Percentiles rank a stretch among this genome's conserved stretches.
phyloP scores from a whole-genome alignment of 1,140 invertebrate species.

The Trichonephila inaurata region DNA sequence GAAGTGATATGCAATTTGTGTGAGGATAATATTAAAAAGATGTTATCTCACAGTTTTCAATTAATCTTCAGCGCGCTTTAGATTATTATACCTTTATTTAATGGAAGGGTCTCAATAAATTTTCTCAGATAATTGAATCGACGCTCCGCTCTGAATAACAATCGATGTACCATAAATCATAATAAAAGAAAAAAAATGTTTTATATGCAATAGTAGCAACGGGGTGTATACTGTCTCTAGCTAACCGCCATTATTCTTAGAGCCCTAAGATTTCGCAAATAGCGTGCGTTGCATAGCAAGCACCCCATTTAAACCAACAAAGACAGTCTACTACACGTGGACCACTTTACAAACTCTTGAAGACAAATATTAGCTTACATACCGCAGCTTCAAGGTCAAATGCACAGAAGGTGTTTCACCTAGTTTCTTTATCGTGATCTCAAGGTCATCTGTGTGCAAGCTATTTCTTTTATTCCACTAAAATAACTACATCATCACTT shows the following conservation, averaged over 20 bases:
- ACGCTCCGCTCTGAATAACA: neutral
- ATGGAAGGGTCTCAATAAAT: too few relatives aligned
- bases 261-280: neutral
- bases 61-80: too few relatives aligned
- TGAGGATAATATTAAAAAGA: too few relatives aligned
- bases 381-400: slow-evolving; percentile 46
- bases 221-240: too few relatives aligned
- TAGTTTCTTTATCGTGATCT: slow-evolving; percentile 52
- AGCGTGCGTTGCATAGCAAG: neutral
- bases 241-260: neutral
- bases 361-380: neutral
- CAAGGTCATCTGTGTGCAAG: slow-evolving; percentile 22
- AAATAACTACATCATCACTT: neutral
- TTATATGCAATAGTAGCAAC: neutral
- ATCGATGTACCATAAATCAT: neutral
- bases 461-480: neutral
- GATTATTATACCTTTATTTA: too few relatives aligned
- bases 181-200: neutral
- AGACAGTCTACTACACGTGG: neutral
- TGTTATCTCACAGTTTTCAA: too few relatives aligned
- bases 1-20: too few relatives aligned
- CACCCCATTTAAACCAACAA: neutral
- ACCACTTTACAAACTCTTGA: neutral
- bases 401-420: slow-evolving; percentile 61
- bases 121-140: too few relatives aligned